phyloP scores from a whole-genome alignment of 2,113 vertebrate genomes.

The Rhabdomys dilectus region DNA sequence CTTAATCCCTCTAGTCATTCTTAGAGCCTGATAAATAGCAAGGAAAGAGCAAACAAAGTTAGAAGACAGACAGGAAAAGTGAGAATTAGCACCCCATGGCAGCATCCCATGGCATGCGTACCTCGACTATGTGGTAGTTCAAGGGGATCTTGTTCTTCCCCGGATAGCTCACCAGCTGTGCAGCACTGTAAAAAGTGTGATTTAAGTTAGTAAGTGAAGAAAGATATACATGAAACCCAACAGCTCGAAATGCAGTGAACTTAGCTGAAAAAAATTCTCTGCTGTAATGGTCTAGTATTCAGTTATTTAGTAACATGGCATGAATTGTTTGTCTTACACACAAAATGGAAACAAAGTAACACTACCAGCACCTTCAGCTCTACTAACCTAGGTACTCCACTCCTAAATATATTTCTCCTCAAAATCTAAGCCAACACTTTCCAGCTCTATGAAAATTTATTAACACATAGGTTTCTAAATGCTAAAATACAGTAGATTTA shows the following conservation, averaged over 20 bases:
- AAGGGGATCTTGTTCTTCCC: slow-evolving; percentile 99
- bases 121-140: slow-evolving; percentile 99
- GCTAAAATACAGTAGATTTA: slow-evolving; percentile 16
- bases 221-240: neutral
- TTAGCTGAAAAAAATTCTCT: neutral
- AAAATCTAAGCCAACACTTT: slow-evolving; percentile 41
- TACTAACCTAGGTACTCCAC: slow-evolving; percentile 18
- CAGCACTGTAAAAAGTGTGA: slow-evolving; percentile 89
- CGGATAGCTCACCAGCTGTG: slow-evolving; percentile 97
- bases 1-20: slow-evolving; percentile 37
- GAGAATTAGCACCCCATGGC: neutral
- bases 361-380: slow-evolving; percentile 32
- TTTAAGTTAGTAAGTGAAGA: slow-evolving; percentile 10
- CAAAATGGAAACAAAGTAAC: slow-evolving; percentile 12
- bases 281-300: slow-evolving; percentile 44
- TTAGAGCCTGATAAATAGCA: slow-evolving; percentile 54
- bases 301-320: neutral
- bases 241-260: slow-evolving; percentile 39
- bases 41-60: neutral
- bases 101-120: slow-evolving; percentile 83
- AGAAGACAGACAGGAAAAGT: slow-evolving; percentile 31
- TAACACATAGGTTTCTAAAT: slow-evolving; percentile 12
- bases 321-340: neutral
- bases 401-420: slow-evolving; percentile 31
- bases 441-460: slow-evolving; percentile 22